phyloP scores from a whole-genome alignment of 2,113 vertebrate species.

The Paradisaea rubra region DNA sequence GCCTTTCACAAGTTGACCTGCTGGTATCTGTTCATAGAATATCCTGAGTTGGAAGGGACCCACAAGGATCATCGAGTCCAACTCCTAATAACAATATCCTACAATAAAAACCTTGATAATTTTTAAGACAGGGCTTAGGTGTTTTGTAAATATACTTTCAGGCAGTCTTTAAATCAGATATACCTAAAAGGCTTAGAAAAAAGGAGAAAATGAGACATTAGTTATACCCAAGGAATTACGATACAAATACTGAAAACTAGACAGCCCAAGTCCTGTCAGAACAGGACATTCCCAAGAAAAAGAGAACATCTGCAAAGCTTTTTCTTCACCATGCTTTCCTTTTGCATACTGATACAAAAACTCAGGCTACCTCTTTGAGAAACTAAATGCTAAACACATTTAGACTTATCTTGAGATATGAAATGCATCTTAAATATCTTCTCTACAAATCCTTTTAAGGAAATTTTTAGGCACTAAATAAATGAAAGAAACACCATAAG shows the following conservation, averaged over 20 bases:
- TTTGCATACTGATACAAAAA: neutral
- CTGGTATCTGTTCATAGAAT: neutral
- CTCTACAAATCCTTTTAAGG: neutral
- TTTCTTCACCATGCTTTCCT: neutral
- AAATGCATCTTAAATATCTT: neutral
- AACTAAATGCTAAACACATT: neutral
- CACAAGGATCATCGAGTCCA: too few species aligned
- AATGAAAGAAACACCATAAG: neutral
- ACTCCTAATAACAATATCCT: neutral
- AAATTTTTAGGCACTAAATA: neutral
- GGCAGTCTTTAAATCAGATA: neutral
- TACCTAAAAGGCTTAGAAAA: neutral
- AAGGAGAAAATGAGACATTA: neutral
- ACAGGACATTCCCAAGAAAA: neutral
- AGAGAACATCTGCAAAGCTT: neutral
- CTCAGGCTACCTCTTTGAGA: neutral
- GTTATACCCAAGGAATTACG: neutral
- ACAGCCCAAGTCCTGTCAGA: neutral
- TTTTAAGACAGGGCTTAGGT: neutral
- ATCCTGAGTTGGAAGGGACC: neutral
- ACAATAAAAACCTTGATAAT: neutral
- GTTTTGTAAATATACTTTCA: neutral
- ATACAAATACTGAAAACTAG: neutral
- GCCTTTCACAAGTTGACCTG: rapidly evolving
- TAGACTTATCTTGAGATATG: neutral